Evolutionary conservation across 2,888 invertebrate genomes (phyloP), one percentile per base, ranked within the genome.

Genomic region (Horisme vitalbata): DNA sequence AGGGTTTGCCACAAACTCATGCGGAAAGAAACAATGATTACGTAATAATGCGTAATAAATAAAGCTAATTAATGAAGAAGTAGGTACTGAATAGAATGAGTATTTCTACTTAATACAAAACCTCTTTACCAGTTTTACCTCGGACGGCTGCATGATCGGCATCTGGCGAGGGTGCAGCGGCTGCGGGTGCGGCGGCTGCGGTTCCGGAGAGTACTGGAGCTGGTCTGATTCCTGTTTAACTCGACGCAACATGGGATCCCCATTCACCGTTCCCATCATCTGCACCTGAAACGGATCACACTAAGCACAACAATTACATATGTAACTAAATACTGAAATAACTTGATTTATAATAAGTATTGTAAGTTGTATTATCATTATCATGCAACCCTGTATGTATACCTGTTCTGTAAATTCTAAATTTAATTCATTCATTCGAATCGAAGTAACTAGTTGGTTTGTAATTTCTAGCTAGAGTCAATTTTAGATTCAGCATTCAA

Each of bases 181-280:
- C 71, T 92, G 90, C 54, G 91, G 79, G 45, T 75, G 77, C 43
- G 91, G 90, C 13, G 91, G 76, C 50, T 78, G 81, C 71, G 61
- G 91, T 84, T 80, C 92, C 61, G 79, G 91, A 73, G 79, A 93
- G 82, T 91, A 94, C 79, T 83, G 88, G 43, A 79, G 79, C 60
- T 78, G 80, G 47, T 83, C 89, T 33, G 66, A 84, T 75, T 87
- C 91, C 69, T 85, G 90, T 68, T 82, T 87, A 55, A 87, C 89
- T 32, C 86, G 78, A 9, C 81, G 83, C 55, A 85, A 64, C 71
- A 83, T 65, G 45, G 78, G 80, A 63, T 85, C 86, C 31, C 79
- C 81, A 55, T 79, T 79, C 60, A 83, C 85, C 24, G 91, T 92
- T 48, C 93, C 92, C 93, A 94, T 94, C 93, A 94, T 93, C 71